These are phyloP conservation scores for Drosophila murphyi DNA, from an alignment of 1,140 invertebrate genomes.

Conservation along the genomic window DNA sequence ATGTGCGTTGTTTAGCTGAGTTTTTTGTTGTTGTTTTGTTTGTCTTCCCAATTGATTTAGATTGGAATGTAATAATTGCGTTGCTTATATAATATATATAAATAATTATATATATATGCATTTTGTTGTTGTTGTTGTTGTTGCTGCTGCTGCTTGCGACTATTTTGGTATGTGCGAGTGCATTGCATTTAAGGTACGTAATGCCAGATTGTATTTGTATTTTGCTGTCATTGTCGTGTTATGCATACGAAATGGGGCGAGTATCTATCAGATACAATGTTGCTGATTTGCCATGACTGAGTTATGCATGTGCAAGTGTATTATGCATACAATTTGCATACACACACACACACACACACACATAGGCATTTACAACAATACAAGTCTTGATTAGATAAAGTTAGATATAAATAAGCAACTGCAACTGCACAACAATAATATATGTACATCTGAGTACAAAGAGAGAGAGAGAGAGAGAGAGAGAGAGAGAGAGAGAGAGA, in stretches of 20 bases:
- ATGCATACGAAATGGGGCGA: constrained; percentile 65
- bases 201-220: constrained; percentile 25
- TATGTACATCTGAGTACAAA: no score
- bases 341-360: constrained; percentile 2
- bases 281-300: neutral
- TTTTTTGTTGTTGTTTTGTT: no score
- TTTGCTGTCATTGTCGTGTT: constrained; percentile 41
- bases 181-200: constrained; percentile 27
- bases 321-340: neutral
- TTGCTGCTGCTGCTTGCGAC: neutral
- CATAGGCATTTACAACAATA: no score
- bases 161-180: constrained; percentile 28
- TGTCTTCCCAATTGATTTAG: no score
- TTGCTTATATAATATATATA: no score
- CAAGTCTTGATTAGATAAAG: no score
- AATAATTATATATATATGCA: neutral
- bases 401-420: constrained; percentile 3
- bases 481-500: neutral
- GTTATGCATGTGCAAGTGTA: neutral
- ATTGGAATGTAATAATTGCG: no score
- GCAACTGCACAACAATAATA: neutral
- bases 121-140: neutral
- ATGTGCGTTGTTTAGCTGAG: no score
- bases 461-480: no score
- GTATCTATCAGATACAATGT: constrained; percentile 47